Conservation (phyloP, 2,888 invertebrate genomes). For the Drosophila niveifrons region DNA sequence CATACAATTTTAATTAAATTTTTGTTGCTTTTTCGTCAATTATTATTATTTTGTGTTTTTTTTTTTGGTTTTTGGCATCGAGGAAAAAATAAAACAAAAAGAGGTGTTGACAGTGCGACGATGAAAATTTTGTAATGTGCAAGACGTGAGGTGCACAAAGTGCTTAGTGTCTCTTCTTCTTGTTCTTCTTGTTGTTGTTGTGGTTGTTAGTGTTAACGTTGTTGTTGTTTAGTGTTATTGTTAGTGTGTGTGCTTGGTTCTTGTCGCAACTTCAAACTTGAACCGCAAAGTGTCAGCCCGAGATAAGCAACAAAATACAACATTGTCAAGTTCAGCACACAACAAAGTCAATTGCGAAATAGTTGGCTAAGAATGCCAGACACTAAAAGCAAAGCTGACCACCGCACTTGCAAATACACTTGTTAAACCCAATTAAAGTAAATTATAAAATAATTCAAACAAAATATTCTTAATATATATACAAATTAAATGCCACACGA, state of each 20-base stretch:
- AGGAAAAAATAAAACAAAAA: constrained; percentile 24
- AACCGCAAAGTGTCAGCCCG: constrained; percentile 28
- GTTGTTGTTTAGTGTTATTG: constrained; percentile 6
- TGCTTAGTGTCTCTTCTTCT: constrained; percentile 7
- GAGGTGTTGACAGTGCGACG: constrained; percentile 66
- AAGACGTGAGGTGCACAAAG: constrained; percentile 46
- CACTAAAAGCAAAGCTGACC: too few relatives aligned
- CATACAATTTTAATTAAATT: constrained; percentile 79
- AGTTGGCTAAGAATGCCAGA: background rate
- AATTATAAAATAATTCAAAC: background rate
- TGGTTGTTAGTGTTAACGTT: background rate
- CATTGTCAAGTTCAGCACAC: constrained; percentile 31
- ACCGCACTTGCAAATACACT: background rate
- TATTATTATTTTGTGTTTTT: constrained; percentile 35
- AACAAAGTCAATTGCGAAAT: constrained; percentile 18
- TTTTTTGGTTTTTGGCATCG: constrained; percentile 8
- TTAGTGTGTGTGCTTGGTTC: background rate
- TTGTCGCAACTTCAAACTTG: constrained; percentile 30
- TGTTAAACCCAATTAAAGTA: too few relatives aligned
- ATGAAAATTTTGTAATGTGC: constrained; percentile 54
- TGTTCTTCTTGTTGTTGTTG: constrained; percentile 15
- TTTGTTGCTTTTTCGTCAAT: constrained; percentile 56
- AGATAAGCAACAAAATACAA: constrained; percentile 13
- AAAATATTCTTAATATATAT: background rate
- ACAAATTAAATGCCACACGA: too few relatives aligned